Conservation (phyloP, 2,113 vertebrate genomes). For the Cottus gobio region DNA sequence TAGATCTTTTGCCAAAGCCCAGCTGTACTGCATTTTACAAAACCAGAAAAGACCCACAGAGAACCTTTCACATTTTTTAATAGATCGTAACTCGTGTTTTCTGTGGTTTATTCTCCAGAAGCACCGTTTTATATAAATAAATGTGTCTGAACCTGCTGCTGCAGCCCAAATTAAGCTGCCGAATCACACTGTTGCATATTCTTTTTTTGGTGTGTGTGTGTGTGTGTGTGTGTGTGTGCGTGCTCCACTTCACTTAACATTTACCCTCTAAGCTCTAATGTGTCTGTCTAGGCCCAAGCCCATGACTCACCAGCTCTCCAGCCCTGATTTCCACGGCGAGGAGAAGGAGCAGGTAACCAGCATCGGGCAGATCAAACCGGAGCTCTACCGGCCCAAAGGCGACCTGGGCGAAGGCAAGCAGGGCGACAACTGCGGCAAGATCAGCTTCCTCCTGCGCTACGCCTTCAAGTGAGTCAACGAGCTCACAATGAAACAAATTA, state of each 20-base stretch:
- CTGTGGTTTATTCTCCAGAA: neutral
- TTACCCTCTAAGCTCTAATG: slow-evolving; percentile 39
- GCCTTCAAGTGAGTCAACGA: slow-evolving; percentile 85
- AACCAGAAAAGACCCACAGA: neutral
- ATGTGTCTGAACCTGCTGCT: slow-evolving; percentile 2
- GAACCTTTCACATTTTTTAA: neutral
- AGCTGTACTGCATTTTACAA: neutral
- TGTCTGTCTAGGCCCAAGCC: slow-evolving; percentile 80
- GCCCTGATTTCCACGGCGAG: slow-evolving; percentile 82
- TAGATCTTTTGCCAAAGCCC: neutral
- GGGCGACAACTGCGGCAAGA: slow-evolving; percentile 88
- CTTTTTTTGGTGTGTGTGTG: neutral
- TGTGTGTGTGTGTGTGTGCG: neutral
- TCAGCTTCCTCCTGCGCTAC: slow-evolving; percentile 93
- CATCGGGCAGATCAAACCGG: slow-evolving; percentile 94
- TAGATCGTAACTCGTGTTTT: neutral
- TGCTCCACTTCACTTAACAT: neutral
- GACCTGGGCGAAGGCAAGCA: slow-evolving; percentile 84
- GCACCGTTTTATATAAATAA: slow-evolving; percentile 4
- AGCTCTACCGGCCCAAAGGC: slow-evolving; percentile 89
- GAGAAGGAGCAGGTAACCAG: slow-evolving; percentile 92
- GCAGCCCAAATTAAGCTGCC: slow-evolving; percentile 22
- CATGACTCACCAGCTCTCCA: slow-evolving; percentile 86
- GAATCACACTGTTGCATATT: neutral
- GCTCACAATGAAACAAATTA: neutral